Conservation (phyloP, 2,888 invertebrate genomes). For the Tetragnatha montana region DNA sequence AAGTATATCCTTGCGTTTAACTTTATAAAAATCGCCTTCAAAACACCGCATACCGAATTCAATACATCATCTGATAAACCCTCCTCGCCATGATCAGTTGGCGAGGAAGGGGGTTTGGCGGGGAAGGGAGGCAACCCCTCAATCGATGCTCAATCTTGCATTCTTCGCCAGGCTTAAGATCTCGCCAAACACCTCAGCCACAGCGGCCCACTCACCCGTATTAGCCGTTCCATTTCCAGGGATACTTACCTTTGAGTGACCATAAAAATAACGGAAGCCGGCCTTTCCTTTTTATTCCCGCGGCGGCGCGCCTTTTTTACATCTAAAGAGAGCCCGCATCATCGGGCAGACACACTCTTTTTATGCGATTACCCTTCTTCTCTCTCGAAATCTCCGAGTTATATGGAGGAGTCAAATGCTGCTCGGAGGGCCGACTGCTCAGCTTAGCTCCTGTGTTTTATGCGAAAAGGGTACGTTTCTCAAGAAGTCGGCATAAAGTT, state of each 20-base stretch:
- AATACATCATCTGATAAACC: background rate
- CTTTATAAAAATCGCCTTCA: background rate
- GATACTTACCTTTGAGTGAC: slow-evolving; percentile 69
- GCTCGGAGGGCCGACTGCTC: too few relatives aligned
- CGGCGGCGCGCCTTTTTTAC: slow-evolving; percentile 24
- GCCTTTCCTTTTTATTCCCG: slow-evolving; percentile 10
- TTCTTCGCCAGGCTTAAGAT: slow-evolving; percentile 55
- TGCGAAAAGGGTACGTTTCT: too few relatives aligned
- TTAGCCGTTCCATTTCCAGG: slow-evolving; percentile 67
- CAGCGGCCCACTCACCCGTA: slow-evolving; percentile 64
- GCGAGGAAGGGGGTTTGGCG: slow-evolving; percentile 15
- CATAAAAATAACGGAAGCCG: slow-evolving; percentile 62
- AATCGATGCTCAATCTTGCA: slow-evolving; percentile 66
- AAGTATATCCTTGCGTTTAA: too few relatives aligned
- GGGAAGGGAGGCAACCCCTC: slow-evolving; percentile 13
- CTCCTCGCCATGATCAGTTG: slow-evolving; percentile 4
- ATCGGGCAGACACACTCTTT: slow-evolving; percentile 57
- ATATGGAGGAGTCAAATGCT: slow-evolving; percentile 53
- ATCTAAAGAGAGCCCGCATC: slow-evolving; percentile 30
- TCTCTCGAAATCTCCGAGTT: slow-evolving; percentile 17
- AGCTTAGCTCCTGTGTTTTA: too few relatives aligned
- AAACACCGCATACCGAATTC: background rate
- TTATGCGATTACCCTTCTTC: slow-evolving; percentile 51
- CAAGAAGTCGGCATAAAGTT: too few relatives aligned
- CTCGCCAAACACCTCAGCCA: slow-evolving; percentile 47